Base-by-base conservation (phyloP, 2,797 vertebrate species). In the Diglossa cyanea region DNA sequence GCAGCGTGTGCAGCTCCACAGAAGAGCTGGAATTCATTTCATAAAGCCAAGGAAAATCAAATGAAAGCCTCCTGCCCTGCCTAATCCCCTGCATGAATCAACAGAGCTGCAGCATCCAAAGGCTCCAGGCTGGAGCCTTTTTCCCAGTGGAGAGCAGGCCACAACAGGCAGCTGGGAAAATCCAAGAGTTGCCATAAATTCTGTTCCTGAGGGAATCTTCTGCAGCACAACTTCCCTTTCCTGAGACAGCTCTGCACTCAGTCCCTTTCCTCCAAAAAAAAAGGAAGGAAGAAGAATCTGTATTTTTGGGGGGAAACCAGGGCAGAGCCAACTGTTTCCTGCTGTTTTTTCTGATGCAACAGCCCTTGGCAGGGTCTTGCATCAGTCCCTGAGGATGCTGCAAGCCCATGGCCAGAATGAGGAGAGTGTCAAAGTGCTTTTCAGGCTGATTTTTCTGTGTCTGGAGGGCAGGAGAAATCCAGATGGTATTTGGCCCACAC, bases 11-110 rank as follows among this genome's bases (percentile, higher is more conserved):
- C 60, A 74, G 54, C 86, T 78, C 39, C 50, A 25, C 45, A 54
- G 50, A 82, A 62, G 62, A 51, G 53, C 67, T 92, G 86, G 75
- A 70, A 94, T 95, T 73, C 60, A 8, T 72, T 75, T 77, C 40
- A 57, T 28, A 44, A 84, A 42, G 44, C 44, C 53, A 39, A 82
- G 25, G 30, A 84, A 86, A 71, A 68, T 4, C 42, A 23, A 79
- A 45, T 10, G 6, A 75, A 88, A 88, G 54, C 68, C 47, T 54
- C 85, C 77, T 66, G 62, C 58, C 23, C 79, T 5, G 8, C 91
- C 63, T 88, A 88, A 94, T 26, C 58, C 57, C 42, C 40, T 77
- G 54, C 33, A 26, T 75, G 86, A 88, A 84, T 44, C 88, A 55
- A 82, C 81, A 67, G 68, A 51, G 62, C 67, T 84, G 42, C 44